Percentiles rank a stretch among this genome's conserved stretches.
Evolutionary conservation across 2,113 vertebrate genomes (phyloP).

Genomic region (Mesocricetus auratus): DNA sequence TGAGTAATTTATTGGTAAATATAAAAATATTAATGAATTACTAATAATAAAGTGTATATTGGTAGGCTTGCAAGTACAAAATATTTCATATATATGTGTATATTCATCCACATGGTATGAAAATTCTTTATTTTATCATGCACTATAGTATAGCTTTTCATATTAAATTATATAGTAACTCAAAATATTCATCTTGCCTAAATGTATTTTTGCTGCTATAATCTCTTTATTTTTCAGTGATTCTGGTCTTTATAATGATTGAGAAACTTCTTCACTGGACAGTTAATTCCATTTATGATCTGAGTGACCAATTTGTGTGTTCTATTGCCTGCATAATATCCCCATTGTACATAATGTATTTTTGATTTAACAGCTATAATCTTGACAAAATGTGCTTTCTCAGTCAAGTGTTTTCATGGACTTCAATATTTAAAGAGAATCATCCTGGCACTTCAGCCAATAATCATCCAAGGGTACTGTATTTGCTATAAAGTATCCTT

Average conservation of each 20-base stretch:
- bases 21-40: neutral
- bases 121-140: slow-evolving; percentile 33
- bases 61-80: rapidly evolving
- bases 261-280: slow-evolving; percentile 67
- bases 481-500: neutral
- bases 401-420: slow-evolving; percentile 64
- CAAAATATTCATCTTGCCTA: slow-evolving; percentile 57
- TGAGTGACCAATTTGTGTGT: slow-evolving; percentile 72
- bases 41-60: neutral
- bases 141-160: slow-evolving; percentile 36
- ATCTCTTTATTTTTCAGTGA: slow-evolving; percentile 41
- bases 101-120: neutral
- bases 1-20: neutral
- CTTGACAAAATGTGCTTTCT: slow-evolving; percentile 59
- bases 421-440: slow-evolving; percentile 48
- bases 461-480: slow-evolving; percentile 24
- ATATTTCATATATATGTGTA: neutral
- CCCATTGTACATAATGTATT: slow-evolving; percentile 63
- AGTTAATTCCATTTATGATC: slow-evolving; percentile 76
- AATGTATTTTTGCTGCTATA: slow-evolving; percentile 36
- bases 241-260: slow-evolving; percentile 66
- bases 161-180: slow-evolving; percentile 50
- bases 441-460: slow-evolving; percentile 17
- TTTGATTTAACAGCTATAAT: slow-evolving; percentile 71
- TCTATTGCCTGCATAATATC: slow-evolving; percentile 71